Evolutionary conservation across 2,797 vertebrate genomes (phyloP).

Genomic region (Aldrovandia affinis): DNA sequence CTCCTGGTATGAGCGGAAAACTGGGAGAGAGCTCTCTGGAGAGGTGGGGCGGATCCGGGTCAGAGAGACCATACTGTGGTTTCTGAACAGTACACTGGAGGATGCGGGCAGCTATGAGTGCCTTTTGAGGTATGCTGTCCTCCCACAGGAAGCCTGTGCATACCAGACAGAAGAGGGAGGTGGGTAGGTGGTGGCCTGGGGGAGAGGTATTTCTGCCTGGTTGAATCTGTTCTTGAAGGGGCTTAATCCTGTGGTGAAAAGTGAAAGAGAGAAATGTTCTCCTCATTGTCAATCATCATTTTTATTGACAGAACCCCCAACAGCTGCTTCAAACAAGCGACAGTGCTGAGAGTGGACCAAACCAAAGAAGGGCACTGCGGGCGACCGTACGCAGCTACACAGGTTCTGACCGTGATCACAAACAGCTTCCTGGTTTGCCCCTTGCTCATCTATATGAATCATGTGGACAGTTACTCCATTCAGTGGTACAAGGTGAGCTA

Average conservation of each 20-base stretch:
- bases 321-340: slow-evolving; percentile 63
- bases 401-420: slow-evolving; percentile 52
- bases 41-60: slow-evolving; percentile 46
- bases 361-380: slow-evolving; percentile 65
- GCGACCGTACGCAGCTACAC: slow-evolving; percentile 48
- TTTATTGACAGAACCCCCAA: slow-evolving; percentile 70
- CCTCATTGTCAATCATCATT: neutral
- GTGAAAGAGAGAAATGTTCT: neutral
- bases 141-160: neutral
- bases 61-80: slow-evolving; percentile 56
- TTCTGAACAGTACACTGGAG: slow-evolving; percentile 50
- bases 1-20: slow-evolving; percentile 59
- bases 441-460: slow-evolving; percentile 62
- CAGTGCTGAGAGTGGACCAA: slow-evolving; percentile 67
- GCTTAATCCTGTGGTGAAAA: neutral
- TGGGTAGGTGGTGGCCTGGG: neutral
- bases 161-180: neutral
- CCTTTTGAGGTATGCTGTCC: slow-evolving; percentile 61
- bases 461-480: slow-evolving; percentile 61
- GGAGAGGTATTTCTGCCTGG: neutral
- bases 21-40: slow-evolving; percentile 41
- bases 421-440: slow-evolving; percentile 76
- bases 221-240: neutral
- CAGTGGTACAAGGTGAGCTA: slow-evolving; percentile 84
- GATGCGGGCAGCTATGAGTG: slow-evolving; percentile 58